Evolutionary conservation across 1,140 invertebrate genomes (phyloP), one percentile per base, ranked within the genome.

Genomic region (Campoletis sonorensis): DNA sequence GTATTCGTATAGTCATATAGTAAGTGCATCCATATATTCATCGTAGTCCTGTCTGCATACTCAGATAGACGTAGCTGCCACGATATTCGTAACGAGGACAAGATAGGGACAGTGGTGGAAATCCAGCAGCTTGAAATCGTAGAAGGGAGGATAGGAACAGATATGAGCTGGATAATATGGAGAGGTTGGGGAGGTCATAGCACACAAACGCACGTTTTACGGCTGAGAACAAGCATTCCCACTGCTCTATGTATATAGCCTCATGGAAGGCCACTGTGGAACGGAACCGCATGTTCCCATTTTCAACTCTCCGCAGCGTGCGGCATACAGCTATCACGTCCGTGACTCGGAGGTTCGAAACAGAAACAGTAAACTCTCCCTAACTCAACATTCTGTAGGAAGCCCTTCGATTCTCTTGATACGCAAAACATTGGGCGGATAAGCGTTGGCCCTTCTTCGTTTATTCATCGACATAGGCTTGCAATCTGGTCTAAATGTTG

Each of bases 41-140:
- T 61, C 21, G 16, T n/a, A 4, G 8, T n/a, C 58, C 58, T 61
- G n/a, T 21, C 15, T 61, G 23, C 58, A 61, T 61, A 61, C 21
- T n/a, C 58, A n/a, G 58, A 61, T 61, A 61, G 7, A 23, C 58
- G 16, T 23, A 10, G 58, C 58, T n/a, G 16, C 58, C 16, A 61
- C 58, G 58, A 61, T 61, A 61, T 61, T 61, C 58, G 58, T 61
- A 61, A 61, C 58, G n/a, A 10, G 58, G 58, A 61, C 16, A n/a
- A 61, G 58, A 61, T 61, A 61, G 58, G 58, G 21, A 61, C 58
- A 61, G 58, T 61, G 58, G 58, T 61, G 58, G 58, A 61, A 61
- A 61, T 61, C 21, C 58, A 61, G 21, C 16, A 8, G 21, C 16
- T n/a, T 61, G 58, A 3, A 61, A 61, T 61, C 23, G 58, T 61